Conservation (phyloP, 2,888 invertebrate species). For the Ichneumon xanthorius region DNA sequence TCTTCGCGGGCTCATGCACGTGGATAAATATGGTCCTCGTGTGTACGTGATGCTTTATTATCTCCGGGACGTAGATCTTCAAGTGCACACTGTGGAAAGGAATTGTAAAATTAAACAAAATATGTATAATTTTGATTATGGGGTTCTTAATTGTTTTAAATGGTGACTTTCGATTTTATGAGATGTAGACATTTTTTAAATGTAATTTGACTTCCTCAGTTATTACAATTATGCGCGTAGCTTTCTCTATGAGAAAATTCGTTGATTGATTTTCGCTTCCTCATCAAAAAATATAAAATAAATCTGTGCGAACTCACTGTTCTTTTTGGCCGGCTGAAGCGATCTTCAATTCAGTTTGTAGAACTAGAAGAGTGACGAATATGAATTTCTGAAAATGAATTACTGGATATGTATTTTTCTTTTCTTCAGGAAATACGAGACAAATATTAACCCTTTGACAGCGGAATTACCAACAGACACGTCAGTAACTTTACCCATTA, state of each 20-base stretch:
- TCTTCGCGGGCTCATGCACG: conserved; percentile 82
- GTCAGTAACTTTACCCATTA: background rate
- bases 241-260: too few species aligned
- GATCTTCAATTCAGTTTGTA: conserved; percentile 66
- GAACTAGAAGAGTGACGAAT: conserved; percentile 69
- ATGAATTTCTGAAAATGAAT: conserved; percentile 70
- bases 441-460: background rate
- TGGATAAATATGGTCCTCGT: conserved; percentile 88
- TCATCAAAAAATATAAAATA: background rate
- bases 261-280: too few species aligned
- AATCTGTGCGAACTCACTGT: conserved; percentile 75
- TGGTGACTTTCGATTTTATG: too few species aligned
- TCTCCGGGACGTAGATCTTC: conserved; percentile 87
- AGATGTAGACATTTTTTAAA: too few species aligned
- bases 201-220: too few species aligned
- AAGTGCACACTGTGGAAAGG: conserved; percentile 86
- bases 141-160: too few species aligned
- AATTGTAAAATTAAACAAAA: conserved; percentile 31
- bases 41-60: conserved; percentile 87
- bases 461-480: background rate
- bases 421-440: background rate
- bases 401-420: background rate
- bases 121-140: background rate
- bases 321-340: conserved; percentile 70
- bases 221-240: too few species aligned